Evolutionary conservation across 2,888 invertebrate genomes (phyloP).

Genomic region (Heliconius sara): DNA sequence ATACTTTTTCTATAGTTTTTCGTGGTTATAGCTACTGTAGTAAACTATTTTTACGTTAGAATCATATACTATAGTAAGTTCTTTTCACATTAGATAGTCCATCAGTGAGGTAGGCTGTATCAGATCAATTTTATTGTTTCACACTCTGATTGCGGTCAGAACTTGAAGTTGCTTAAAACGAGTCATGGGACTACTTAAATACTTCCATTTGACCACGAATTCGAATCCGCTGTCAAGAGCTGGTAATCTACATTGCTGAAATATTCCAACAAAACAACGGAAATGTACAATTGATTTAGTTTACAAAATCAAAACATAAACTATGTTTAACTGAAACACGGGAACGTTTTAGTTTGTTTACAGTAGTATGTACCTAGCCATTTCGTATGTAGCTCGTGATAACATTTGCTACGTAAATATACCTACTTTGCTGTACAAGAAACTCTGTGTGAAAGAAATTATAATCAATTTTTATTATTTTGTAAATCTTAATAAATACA

Average conservation of each 20-base stretch:
- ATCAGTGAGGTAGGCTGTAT: too few relatives aligned
- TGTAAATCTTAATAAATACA: too few relatives aligned
- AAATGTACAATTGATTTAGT: conserved; percentile 3
- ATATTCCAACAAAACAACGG: not conserved
- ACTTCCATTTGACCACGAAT: not conserved
- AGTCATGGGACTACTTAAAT: not conserved
- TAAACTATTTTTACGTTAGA: too few relatives aligned
- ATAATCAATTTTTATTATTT: not conserved
- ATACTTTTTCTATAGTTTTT: too few relatives aligned
- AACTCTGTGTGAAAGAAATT: not conserved
- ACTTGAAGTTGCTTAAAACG: too few relatives aligned
- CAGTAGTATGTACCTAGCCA: not conserved
- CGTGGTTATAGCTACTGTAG: too few relatives aligned
- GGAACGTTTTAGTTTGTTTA: conserved; percentile 10
- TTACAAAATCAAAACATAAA: conserved; percentile 8
- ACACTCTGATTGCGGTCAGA: too few relatives aligned
- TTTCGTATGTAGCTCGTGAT: conserved; percentile 3
- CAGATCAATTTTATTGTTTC: too few relatives aligned
- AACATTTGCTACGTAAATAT: conserved; percentile 15
- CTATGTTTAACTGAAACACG: conserved; percentile 3
- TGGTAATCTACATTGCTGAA: not conserved
- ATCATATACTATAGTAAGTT: too few relatives aligned
- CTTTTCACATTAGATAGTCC: too few relatives aligned
- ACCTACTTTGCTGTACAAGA: not conserved
- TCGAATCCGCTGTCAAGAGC: not conserved